Base-by-base conservation (phyloP, 2,113 vertebrate species). In the Cairina moschata region DNA sequence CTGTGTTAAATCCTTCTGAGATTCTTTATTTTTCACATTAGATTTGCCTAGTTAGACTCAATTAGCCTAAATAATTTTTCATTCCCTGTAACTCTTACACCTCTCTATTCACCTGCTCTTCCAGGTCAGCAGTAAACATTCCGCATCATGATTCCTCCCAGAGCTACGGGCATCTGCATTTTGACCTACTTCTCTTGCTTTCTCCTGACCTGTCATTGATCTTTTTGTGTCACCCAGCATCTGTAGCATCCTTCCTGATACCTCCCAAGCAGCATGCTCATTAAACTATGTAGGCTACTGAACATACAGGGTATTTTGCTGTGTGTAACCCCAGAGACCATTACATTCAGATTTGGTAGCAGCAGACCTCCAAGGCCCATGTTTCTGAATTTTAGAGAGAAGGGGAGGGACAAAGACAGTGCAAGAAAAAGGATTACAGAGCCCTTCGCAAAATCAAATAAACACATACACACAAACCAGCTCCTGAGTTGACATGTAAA, bases 151-250 rank as follows among this genome's bases (percentile, higher is more conserved):
- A 73, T 83, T 90, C 38, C 54, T 88, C 36, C 42, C 50, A 65
- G 40, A 80, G 26, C 36, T 29, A 29, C 1, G 4, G 31, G 11
- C 25, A 71, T 66, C n/a, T 75, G 44, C 58, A 40, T 93, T 95
- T 88, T 96, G 75, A 90, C 83, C 77, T 86, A 72, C 73, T 84
- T 95, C 46, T 93, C 48, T 66, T 67, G 23, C 69, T 74, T 79
- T 60, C 73, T 80, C 55, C 50, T 88, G 81, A 91, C 46, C 50
- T 66, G 17, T 38, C n/a, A 67, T 6, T 28, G 90, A 91, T 87
- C 34, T 88, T 88, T 84, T 58, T 54, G 62, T 68, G 62, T 80
- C 88, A 66, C 63, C 31, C 40, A 7, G 20, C 46, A 63, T 68
- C 60, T 77, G 50, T 38, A 79, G 74, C 77, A 83, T 44, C 67